Conservation (phyloP, 1,140 invertebrate species). For the Aphelinus atriplicis region DNA sequence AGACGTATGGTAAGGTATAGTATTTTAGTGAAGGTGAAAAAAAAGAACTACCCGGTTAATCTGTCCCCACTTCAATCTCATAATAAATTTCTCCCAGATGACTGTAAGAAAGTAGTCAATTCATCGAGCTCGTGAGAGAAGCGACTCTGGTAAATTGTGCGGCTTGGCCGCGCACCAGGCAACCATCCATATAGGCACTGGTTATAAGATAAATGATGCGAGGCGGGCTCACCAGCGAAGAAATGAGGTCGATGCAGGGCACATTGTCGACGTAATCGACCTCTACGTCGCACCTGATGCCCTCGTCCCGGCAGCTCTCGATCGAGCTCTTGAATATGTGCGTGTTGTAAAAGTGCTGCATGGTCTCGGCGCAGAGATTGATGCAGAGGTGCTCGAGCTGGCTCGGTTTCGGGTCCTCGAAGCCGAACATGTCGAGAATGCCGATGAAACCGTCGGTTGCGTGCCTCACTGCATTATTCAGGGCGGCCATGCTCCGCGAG, state of each 20-base stretch:
- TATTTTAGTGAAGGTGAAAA: too few species aligned
- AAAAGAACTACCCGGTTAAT: too few species aligned
- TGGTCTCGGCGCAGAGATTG: slow-evolving; percentile 94
- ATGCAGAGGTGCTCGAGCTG: slow-evolving; percentile 94
- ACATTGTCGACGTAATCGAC: slow-evolving; percentile 96
- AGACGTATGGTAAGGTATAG: too few species aligned
- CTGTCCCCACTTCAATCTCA: too few species aligned
- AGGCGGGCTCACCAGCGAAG: slow-evolving; percentile 77
- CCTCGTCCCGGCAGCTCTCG: slow-evolving; percentile 93
- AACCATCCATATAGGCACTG: too few species aligned
- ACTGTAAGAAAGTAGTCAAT: too few species aligned
- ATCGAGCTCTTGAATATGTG: slow-evolving; percentile 95
- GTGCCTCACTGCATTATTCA: slow-evolving; percentile 91
- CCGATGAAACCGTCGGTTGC: slow-evolving; percentile 96
- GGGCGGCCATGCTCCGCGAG: slow-evolving; percentile 88
- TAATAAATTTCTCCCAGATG: too few species aligned
- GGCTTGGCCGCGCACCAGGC: too few species aligned
- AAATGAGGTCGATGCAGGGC: slow-evolving; percentile 94
- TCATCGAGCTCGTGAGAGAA: background rate
- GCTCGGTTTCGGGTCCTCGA: slow-evolving; percentile 90
- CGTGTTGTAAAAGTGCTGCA: slow-evolving; percentile 98
- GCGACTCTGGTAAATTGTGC: too few species aligned
- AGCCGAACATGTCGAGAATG: slow-evolving; percentile 95
- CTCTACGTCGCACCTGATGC: slow-evolving; percentile 89
- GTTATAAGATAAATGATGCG: background rate